phyloP scores from a whole-genome alignment of 2,113 vertebrate species.

The Craseonycteris thonglongyai region DNA sequence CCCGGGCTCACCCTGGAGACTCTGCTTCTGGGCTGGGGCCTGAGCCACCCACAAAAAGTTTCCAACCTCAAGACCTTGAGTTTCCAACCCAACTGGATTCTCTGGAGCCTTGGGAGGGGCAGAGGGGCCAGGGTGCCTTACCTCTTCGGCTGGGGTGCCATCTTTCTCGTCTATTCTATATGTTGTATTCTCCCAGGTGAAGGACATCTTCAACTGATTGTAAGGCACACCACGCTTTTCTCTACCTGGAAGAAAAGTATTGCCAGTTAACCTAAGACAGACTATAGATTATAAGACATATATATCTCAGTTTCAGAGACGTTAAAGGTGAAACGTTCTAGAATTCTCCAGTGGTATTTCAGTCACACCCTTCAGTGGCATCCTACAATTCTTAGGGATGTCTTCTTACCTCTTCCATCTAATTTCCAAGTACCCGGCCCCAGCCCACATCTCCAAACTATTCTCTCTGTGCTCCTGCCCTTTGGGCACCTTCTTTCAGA shows the following conservation, averaged over 20 bases:
- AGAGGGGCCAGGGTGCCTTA: neutral
- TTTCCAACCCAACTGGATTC: neutral
- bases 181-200: too few relatives aligned
- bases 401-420: neutral
- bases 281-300: neutral
- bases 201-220: neutral
- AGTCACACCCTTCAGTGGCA: accelerated
- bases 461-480: neutral
- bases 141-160: accelerated
- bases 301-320: neutral
- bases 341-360: neutral
- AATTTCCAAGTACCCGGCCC: neutral
- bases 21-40: neutral
- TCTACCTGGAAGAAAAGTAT: neutral
- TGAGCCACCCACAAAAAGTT: accelerated
- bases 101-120: neutral
- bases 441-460: neutral
- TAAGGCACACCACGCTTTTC: neutral
- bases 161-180: neutral
- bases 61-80: neutral
- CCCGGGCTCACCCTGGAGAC: neutral
- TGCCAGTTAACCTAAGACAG: neutral
- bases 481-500: neutral
- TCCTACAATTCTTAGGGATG: neutral
- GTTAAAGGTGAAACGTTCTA: neutral